These are phyloP conservation scores for Falco novaeseelandiae DNA, from an alignment of 2,797 vertebrate genomes.

Conservation along the genomic window DNA sequence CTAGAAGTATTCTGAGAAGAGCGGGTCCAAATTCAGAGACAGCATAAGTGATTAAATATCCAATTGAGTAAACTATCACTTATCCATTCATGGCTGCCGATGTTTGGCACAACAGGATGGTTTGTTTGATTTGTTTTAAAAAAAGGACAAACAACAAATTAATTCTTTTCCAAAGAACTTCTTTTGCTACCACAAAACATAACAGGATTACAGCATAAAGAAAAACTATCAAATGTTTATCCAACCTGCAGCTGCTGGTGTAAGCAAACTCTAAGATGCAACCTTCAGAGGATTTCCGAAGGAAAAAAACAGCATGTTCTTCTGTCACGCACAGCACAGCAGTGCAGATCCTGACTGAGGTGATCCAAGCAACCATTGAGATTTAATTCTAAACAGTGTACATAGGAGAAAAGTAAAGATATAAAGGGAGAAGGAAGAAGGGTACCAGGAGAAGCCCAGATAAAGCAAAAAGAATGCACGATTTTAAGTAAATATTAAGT, in stretches of 20 bases:
- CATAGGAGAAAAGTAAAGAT: background rate
- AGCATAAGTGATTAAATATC: background rate
- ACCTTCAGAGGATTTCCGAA: background rate
- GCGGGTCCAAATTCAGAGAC: background rate
- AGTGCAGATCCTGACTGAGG: background rate
- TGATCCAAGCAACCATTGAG: background rate
- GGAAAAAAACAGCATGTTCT: background rate
- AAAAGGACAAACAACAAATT: background rate
- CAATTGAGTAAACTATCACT: background rate
- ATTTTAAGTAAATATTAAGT: background rate
- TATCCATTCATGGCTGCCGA: rapidly evolving
- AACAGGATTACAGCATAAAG: background rate
- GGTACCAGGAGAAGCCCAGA: background rate
- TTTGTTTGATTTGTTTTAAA: background rate
- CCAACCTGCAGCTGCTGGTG: background rate
- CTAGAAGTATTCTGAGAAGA: background rate
- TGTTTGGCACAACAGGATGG: background rate
- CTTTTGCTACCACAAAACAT: background rate
- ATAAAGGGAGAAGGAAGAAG: background rate
- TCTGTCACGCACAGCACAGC: background rate
- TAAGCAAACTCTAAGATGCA: background rate
- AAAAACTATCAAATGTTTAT: background rate
- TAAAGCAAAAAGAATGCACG: background rate
- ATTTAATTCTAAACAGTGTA: background rate
- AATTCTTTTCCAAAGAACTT: background rate